phyloP scores from a whole-genome alignment of 2,888 invertebrate genomes.

The Perizoma flavofasciatum region DNA sequence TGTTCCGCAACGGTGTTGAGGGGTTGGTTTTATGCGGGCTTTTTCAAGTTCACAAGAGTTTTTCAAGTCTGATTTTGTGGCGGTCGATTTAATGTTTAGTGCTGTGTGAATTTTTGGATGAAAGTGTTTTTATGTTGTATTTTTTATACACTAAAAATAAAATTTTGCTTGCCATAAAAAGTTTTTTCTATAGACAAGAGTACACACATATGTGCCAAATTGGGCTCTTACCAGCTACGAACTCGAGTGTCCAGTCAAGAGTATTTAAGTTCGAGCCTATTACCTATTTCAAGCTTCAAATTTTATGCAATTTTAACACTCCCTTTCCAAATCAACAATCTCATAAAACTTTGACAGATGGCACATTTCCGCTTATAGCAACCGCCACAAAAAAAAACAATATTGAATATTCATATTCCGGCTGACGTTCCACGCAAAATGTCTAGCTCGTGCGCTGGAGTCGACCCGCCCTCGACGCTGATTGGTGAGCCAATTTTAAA shows the following conservation, averaged over 20 bases:
- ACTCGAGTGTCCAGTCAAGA: too few relatives aligned
- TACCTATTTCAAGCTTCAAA: too few relatives aligned
- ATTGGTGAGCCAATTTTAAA: conserved; percentile 72
- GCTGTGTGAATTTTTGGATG: conserved; percentile 28
- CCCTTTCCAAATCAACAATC: conserved; percentile 19
- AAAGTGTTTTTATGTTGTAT: conserved; percentile 6
- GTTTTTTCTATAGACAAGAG: too few relatives aligned
- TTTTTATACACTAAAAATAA: conserved; percentile 1
- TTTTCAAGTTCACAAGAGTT: conserved; percentile 41
- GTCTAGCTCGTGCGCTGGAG: conserved; percentile 72
- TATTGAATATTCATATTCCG: conserved; percentile 64
- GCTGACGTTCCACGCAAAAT: conserved; percentile 45
- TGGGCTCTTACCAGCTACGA: too few relatives aligned
- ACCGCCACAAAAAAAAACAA: conserved; percentile 31
- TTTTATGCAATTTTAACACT: not conserved
- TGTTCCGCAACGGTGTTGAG: conserved; percentile 50
- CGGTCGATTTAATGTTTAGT: conserved; percentile 38
- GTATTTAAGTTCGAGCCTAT: too few relatives aligned
- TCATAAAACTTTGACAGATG: conserved; percentile 39
- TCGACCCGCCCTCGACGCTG: conserved; percentile 68
- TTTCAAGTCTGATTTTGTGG: conserved; percentile 25
- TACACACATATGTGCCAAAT: too few relatives aligned
- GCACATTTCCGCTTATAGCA: conserved; percentile 33
- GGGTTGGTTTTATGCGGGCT: conserved; percentile 32
- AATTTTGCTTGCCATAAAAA: not conserved